phyloP scores from a whole-genome alignment of 2,797 vertebrate species.

The Linurgus olivaceus region DNA sequence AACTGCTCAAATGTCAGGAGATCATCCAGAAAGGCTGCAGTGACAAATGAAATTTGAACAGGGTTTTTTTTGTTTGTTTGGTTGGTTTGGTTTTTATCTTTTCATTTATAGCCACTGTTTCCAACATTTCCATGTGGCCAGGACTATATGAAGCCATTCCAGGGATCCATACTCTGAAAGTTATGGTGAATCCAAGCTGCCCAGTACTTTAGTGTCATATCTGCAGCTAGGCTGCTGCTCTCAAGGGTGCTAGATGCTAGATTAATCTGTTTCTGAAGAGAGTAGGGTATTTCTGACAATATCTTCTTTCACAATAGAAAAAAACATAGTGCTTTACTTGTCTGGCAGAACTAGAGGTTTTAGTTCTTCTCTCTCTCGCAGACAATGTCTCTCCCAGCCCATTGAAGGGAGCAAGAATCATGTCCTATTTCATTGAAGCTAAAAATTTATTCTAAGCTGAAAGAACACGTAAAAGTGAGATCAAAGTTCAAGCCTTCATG shows the following conservation, averaged over 20 bases:
- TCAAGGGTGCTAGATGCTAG: neutral
- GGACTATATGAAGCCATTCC: neutral
- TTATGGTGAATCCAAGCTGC: neutral
- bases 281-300: neutral
- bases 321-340: neutral
- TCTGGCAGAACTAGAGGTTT: neutral
- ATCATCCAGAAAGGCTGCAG: neutral
- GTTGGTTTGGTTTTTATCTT: neutral
- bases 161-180: neutral
- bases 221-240: neutral
- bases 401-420: neutral
- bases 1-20: neutral
- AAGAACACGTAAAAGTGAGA: neutral
- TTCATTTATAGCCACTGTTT: neutral
- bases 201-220: neutral
- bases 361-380: neutral
- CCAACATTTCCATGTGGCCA: neutral
- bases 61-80: neutral
- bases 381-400: neutral
- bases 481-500: neutral
- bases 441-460: neutral
- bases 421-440: neutral
- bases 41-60: neutral
- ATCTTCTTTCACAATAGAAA: neutral
- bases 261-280: neutral